Conservation (phyloP, 53 echinoderm and acorn worm species). For the Stichopus horrens region DNA sequence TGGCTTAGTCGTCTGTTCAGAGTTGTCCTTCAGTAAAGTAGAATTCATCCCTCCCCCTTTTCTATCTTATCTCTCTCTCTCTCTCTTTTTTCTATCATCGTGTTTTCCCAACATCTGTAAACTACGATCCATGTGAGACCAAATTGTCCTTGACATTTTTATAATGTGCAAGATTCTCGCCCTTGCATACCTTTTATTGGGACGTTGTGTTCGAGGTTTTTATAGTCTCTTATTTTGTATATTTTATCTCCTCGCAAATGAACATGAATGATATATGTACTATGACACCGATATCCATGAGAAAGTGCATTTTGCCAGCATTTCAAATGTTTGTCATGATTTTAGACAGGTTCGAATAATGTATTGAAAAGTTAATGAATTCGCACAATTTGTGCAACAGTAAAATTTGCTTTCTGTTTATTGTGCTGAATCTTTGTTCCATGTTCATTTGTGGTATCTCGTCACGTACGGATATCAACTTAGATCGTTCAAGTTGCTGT, state of each 20-base stretch:
- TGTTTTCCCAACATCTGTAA: background rate
- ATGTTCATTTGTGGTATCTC: too few relatives aligned
- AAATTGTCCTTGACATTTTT: slow-evolving; percentile 34
- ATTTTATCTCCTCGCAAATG: background rate
- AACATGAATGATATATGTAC: background rate
- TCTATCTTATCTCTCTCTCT: background rate
- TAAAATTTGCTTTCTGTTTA: too few relatives aligned
- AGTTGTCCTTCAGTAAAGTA: too few relatives aligned
- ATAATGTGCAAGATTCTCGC: slow-evolving; percentile 30
- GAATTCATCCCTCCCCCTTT: background rate
- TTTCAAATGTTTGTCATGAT: too few relatives aligned
- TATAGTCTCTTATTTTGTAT: background rate
- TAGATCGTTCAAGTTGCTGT: too few relatives aligned
- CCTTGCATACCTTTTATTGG: slow-evolving; percentile 8
- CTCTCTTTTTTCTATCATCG: background rate
- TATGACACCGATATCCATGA: slow-evolving; percentile 24
- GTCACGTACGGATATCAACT: too few relatives aligned
- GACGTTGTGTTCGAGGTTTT: background rate
- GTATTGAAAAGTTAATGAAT: too few relatives aligned
- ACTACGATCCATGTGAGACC: background rate
- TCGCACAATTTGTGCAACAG: too few relatives aligned
- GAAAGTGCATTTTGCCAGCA: background rate
- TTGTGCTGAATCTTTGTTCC: too few relatives aligned
- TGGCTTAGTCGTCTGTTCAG: background rate
- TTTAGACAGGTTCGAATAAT: too few relatives aligned